Evolutionary conservation across 1,140 invertebrate species (phyloP), one percentile per base, ranked within the genome.

Genomic region (Eumaeus atala): DNA sequence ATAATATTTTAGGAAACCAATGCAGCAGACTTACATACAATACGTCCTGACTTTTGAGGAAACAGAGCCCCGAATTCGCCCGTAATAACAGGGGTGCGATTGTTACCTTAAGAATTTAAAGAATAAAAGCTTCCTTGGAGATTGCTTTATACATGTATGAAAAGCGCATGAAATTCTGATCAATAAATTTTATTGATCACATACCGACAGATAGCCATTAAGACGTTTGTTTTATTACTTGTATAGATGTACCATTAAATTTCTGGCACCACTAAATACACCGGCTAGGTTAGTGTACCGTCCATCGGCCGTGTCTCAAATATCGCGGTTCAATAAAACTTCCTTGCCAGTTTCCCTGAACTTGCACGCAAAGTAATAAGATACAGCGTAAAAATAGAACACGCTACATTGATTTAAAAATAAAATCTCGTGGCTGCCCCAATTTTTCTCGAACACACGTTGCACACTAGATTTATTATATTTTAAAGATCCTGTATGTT

Each of bases 291-390:
- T 40, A 40, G 38, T 12, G 14, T n/a, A n/a, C 14, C 38, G 38
- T 40, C 14, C 36, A 53, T 28, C 21, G 78, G 72, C 62, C n/a
- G n/a, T n/a, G n/a, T n/a, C 74, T 72, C 58, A 81, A 67, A 72
- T 78, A 74, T 69, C 59, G 67, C n/a, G n/a, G n/a, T 70, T 71
- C 68, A 76, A 76, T 79, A 76, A 68, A 76, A 74, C 67, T 77
- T 74, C 65, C 64, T 62, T 64, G 66, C 72, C 66, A 70, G 65
- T 76, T 77, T 78, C 70, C 76, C 64, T 79, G 78, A 82, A 82
- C 77, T 80, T 82, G 76, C 63, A 64, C 62, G 59, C 59, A 61
- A 60, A 56, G 67, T 62, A 71, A 61, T 60, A 58, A 65, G 64
- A 64, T 50, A 66, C 55, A 51, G 59, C 47, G 61, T 55, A 67